phyloP scores from a whole-genome alignment of 2,113 vertebrate genomes.

The Syngnathus scovelli region DNA sequence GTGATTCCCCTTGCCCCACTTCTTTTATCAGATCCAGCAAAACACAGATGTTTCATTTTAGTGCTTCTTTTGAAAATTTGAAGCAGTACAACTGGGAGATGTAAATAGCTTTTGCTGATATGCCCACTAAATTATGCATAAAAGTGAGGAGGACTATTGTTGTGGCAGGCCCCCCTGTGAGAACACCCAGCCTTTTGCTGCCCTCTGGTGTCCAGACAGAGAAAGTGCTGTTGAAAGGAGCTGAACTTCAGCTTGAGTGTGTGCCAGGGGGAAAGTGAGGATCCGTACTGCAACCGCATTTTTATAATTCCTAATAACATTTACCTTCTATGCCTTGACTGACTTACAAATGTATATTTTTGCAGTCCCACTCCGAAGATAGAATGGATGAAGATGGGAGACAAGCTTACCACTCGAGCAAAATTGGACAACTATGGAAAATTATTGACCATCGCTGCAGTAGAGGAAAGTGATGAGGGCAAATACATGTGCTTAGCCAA shows the following conservation, averaged over 20 bases:
- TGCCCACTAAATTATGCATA: not conserved
- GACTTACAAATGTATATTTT: not conserved
- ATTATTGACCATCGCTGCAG: constrained; percentile 72
- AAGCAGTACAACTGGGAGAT: not conserved
- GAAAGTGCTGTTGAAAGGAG: constrained; percentile 77
- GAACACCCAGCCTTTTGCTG: constrained; percentile 79
- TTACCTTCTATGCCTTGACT: not conserved
- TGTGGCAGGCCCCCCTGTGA: constrained; percentile 74
- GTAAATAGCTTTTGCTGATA: constrained; percentile 5
- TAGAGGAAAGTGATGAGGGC: constrained; percentile 74
- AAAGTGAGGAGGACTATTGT: not conserved
- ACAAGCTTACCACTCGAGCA: constrained; percentile 54
- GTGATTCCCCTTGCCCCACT: constrained; percentile 3
- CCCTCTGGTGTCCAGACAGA: constrained; percentile 77
- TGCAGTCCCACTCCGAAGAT: constrained; percentile 82
- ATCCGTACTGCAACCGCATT: constrained; percentile 7
- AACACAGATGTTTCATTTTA: not conserved
- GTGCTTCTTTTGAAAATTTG: not conserved
- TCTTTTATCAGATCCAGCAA: constrained; percentile 4
- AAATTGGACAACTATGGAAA: constrained; percentile 73
- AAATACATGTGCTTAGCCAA: constrained; percentile 81
- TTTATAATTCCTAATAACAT: not conserved
- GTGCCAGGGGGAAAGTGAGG: constrained; percentile 94
- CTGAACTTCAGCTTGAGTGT: constrained; percentile 81
- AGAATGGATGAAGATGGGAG: constrained; percentile 77